phyloP scores from a whole-genome alignment of 2,113 vertebrate species.

The Hemiscyllium ocellatum region DNA sequence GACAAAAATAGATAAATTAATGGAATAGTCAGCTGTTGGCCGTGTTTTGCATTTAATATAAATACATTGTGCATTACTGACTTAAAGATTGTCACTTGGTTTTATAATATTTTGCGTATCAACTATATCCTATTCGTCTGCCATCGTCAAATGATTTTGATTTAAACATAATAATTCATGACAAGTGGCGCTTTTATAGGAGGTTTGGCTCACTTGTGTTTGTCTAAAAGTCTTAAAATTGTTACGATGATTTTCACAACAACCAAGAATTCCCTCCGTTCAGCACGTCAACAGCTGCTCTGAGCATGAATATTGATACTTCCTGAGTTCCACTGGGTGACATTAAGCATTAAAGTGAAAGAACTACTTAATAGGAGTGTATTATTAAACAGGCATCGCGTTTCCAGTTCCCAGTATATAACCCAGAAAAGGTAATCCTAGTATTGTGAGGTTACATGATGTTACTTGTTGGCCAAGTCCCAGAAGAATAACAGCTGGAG shows the following conservation, averaged over 20 bases:
- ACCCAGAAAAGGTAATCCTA: not conserved
- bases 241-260: not conserved
- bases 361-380: not conserved
- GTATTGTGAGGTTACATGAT: not conserved
- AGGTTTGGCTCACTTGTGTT: not conserved
- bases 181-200: not conserved
- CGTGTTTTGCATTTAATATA: not conserved
- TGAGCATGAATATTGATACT: not conserved
- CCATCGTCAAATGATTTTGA: not conserved
- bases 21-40: not conserved
- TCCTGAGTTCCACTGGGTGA: not conserved
- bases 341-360: not conserved
- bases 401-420: slow-evolving; percentile 23
- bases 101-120: not conserved
- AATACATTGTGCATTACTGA: not conserved
- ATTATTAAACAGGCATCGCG: not conserved
- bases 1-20: not conserved
- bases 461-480: not conserved
- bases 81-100: not conserved
- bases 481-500: not conserved
- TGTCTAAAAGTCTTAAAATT: not conserved
- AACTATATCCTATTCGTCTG: not conserved
- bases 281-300: not conserved
- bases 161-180: not conserved
- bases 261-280: not conserved